These are phyloP conservation scores for Lobophora halterata DNA, from an alignment of 2,888 invertebrate genomes.

Conservation along the genomic window DNA sequence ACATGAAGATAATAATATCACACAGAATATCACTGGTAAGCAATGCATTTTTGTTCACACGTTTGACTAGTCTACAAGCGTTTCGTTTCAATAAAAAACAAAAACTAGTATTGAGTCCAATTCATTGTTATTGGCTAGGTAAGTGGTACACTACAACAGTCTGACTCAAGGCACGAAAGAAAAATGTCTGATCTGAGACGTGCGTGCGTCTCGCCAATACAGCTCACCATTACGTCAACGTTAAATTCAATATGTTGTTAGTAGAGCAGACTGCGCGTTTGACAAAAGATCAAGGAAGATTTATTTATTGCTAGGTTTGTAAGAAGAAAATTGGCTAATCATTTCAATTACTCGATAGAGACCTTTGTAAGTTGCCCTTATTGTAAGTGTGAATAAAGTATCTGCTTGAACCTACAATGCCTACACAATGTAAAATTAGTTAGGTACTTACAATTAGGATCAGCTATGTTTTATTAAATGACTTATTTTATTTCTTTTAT, in stretches of 20 bases:
- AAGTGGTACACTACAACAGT: conserved; percentile 25
- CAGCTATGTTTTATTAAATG: too few relatives aligned
- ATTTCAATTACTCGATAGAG: too few relatives aligned
- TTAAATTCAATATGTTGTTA: background rate
- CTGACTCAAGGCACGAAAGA: conserved; percentile 27
- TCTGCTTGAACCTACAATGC: too few relatives aligned
- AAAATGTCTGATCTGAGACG: conserved; percentile 23
- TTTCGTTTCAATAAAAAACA: conserved; percentile 4
- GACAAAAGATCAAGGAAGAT: conserved; percentile 22
- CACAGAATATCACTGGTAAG: conserved; percentile 26
- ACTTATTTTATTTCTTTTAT: too few relatives aligned
- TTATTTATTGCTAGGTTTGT: conserved; percentile 9
- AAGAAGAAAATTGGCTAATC: background rate
- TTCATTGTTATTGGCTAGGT: conserved; percentile 20
- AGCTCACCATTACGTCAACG: background rate
- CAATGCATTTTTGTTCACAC: conserved; percentile 25
- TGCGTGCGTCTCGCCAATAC: background rate
- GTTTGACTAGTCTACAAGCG: conserved; percentile 6
- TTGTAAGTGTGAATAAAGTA: too few relatives aligned
- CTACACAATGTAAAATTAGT: too few relatives aligned
- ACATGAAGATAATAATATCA: conserved; percentile 21
- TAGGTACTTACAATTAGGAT: too few relatives aligned
- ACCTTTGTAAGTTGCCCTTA: too few relatives aligned
- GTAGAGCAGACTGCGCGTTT: conserved; percentile 1
- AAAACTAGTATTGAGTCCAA: conserved; percentile 12